Conservation (phyloP, 2,797 vertebrate species). For the Mormyrops boulengeri region DNA sequence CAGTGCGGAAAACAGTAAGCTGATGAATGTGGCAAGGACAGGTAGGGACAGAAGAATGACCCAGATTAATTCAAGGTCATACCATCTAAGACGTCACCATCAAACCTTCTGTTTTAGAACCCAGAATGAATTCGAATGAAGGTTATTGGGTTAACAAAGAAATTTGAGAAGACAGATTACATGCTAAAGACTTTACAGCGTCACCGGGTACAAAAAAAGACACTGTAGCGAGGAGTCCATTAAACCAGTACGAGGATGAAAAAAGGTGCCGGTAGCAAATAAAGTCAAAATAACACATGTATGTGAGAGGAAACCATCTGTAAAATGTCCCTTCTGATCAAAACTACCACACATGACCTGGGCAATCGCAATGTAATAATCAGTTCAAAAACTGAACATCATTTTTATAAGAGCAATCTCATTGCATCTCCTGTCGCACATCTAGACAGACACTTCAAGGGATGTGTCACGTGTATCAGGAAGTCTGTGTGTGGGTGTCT, state of each 20-base stretch:
- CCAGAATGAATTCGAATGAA: conserved; percentile 14
- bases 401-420: neutral
- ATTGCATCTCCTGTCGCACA: neutral
- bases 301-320: neutral
- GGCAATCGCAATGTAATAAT: neutral
- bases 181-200: neutral
- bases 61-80: neutral
- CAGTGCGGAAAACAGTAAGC: neutral
- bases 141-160: conserved; percentile 4
- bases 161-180: neutral
- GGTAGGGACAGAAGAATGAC: neutral
- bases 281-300: neutral
- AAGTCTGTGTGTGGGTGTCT: neutral
- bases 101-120: conserved; percentile 12
- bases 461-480: conserved; percentile 2
- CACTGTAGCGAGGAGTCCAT: neutral
- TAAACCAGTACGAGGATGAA: neutral
- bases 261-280: neutral
- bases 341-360: neutral
- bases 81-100: conserved; percentile 10
- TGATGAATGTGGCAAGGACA: neutral
- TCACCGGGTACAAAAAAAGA: neutral
- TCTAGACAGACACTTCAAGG: neutral
- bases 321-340: neutral
- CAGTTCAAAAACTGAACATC: neutral